phyloP scores from a whole-genome alignment of 2,113 vertebrate genomes.

The Callithrix jacchus region DNA sequence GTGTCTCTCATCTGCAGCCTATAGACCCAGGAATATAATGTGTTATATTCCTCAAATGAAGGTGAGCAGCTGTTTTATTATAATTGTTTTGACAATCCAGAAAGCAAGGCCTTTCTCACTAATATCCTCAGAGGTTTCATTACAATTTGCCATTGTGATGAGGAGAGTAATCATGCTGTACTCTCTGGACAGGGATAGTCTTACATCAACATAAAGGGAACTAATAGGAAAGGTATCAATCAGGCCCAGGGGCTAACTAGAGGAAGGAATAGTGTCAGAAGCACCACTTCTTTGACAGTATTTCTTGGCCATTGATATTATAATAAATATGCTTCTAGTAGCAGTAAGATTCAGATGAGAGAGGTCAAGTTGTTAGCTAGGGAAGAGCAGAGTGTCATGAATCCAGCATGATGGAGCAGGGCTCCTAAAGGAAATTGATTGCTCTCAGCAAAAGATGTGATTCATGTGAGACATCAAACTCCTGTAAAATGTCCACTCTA shows the following conservation, averaged over 20 bases:
- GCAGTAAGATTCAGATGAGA: neutral
- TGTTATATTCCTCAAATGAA: slow-evolving; percentile 27
- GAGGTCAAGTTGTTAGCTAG: neutral
- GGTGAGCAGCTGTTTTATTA: slow-evolving; percentile 47
- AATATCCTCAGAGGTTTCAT: slow-evolving; percentile 47
- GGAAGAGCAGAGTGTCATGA: neutral
- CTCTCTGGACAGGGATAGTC: neutral
- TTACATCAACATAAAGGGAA: neutral
- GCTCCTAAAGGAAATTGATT: neutral
- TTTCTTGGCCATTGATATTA: neutral
- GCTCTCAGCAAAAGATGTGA: neutral
- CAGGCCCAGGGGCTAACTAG: neutral
- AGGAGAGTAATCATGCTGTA: neutral
- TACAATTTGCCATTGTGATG: neutral
- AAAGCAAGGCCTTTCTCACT: neutral
- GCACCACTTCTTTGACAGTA: neutral
- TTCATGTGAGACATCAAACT: neutral
- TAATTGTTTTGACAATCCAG: slow-evolving; percentile 16
- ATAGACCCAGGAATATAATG: neutral
- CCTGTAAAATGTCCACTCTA: neutral
- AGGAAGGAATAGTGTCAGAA: neutral
- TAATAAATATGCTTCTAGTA: neutral
- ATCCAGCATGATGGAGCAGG: neutral
- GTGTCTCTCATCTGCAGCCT: neutral
- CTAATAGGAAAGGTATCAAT: neutral